Evolutionary conservation across 2,888 invertebrate species (phyloP).

Genomic region (Microctonus brassicae): DNA sequence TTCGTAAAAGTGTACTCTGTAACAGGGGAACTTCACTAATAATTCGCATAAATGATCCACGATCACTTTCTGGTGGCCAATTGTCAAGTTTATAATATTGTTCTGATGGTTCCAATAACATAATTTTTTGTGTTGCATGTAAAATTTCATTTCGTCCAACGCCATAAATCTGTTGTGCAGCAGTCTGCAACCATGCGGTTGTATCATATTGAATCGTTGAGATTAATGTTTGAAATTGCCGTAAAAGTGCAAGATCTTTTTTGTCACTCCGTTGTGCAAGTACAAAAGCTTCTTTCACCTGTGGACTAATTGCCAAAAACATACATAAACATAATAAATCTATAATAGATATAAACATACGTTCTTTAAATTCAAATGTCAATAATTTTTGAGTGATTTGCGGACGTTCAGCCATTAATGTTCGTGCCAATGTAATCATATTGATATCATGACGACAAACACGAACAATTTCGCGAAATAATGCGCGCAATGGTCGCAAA

Average conservation of each 20-base stretch:
- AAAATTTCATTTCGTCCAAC: constrained; percentile 81
- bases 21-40: constrained; percentile 90
- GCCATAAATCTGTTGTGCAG: constrained; percentile 81
- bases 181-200: constrained; percentile 89
- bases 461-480: constrained; percentile 90
- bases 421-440: constrained; percentile 83
- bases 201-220: constrained; percentile 84
- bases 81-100: constrained; percentile 86
- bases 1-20: constrained; percentile 85
- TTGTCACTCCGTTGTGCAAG: constrained; percentile 72
- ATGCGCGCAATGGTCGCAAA: constrained; percentile 84
- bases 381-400: constrained; percentile 76
- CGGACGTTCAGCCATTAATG: constrained; percentile 78
- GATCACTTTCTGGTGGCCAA: constrained; percentile 94
- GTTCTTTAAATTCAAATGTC: constrained; percentile 81
- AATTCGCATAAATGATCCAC: constrained; percentile 82
- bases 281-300: constrained; percentile 78
- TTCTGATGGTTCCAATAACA: constrained; percentile 83
- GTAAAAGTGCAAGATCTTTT: constrained; percentile 66
- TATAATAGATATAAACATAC: constrained; percentile 85
- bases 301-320: constrained; percentile 82
- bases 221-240: constrained; percentile 71
- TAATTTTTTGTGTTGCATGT: constrained; percentile 83
- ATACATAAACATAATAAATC: constrained; percentile 90
- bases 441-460: constrained; percentile 86